These are phyloP conservation scores for Platysteira castanea DNA, from an alignment of 2,113 vertebrate species.

Conservation along the genomic window DNA sequence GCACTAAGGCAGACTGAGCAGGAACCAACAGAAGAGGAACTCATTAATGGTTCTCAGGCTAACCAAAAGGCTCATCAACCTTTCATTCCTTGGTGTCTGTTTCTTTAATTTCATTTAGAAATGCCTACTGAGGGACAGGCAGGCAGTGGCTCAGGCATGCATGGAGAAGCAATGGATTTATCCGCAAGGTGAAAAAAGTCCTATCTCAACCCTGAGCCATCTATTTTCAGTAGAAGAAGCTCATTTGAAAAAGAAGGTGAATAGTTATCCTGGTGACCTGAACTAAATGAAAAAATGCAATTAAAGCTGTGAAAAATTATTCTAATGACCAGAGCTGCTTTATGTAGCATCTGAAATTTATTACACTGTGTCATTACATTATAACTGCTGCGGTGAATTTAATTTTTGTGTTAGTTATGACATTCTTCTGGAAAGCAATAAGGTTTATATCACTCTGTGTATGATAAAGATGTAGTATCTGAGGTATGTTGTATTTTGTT, in stretches of 20 bases:
- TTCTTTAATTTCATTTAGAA: background rate
- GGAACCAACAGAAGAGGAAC: background rate
- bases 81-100: background rate
- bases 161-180: background rate
- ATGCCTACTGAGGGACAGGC: background rate
- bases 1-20: background rate
- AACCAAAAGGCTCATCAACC: background rate
- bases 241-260: background rate
- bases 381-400: background rate
- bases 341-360: background rate
- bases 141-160: background rate
- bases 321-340: background rate
- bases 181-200: background rate
- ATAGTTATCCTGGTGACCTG: background rate
- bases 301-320: background rate
- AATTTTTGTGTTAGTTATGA: background rate
- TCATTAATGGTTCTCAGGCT: background rate
- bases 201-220: background rate
- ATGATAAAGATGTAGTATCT: background rate
- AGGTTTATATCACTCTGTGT: background rate
- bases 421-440: background rate
- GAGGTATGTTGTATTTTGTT: background rate
- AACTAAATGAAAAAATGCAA: background rate
- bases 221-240: background rate
- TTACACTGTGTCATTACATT: background rate